These are phyloP conservation scores for Acrocephalus scirpaceus DNA, from an alignment of 2,797 vertebrate species.

Conservation along the genomic window DNA sequence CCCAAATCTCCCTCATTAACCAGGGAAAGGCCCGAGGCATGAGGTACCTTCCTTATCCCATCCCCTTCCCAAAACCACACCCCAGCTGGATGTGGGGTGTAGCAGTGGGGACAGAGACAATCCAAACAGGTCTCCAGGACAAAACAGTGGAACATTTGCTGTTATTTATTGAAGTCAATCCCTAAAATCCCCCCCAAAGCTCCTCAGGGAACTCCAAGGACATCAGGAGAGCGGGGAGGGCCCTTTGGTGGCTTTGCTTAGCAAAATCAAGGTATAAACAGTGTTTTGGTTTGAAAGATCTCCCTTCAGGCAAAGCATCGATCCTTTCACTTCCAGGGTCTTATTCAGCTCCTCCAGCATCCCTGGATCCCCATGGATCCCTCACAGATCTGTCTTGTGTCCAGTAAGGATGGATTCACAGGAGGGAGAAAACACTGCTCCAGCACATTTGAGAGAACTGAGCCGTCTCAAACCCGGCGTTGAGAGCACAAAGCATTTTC, in stretches of 20 bases:
- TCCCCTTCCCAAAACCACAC: neutral
- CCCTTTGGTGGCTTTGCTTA: neutral
- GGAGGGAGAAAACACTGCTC: neutral
- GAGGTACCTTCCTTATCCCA: neutral
- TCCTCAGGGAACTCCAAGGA: neutral
- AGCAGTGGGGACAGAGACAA: neutral
- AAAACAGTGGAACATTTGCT: neutral
- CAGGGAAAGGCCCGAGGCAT: rapidly evolving
- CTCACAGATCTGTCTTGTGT: rapidly evolving
- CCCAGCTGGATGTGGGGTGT: rapidly evolving
- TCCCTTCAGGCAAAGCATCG: neutral
- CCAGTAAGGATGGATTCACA: neutral
- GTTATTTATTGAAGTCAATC: neutral
- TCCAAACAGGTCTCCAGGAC: rapidly evolving
- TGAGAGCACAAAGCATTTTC: neutral
- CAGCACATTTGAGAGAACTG: neutral
- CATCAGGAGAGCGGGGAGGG: rapidly evolving
- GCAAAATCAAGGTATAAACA: neutral
- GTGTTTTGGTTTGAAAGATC: neutral
- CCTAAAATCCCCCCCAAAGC: neutral
- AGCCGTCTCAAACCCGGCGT: neutral
- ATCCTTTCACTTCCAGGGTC: neutral
- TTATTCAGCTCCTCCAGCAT: neutral
- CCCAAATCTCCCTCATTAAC: neutral
- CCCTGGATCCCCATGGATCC: rapidly evolving